Conservation (phyloP, 1,140 invertebrate species). For the Drosophila subobscura region DNA sequence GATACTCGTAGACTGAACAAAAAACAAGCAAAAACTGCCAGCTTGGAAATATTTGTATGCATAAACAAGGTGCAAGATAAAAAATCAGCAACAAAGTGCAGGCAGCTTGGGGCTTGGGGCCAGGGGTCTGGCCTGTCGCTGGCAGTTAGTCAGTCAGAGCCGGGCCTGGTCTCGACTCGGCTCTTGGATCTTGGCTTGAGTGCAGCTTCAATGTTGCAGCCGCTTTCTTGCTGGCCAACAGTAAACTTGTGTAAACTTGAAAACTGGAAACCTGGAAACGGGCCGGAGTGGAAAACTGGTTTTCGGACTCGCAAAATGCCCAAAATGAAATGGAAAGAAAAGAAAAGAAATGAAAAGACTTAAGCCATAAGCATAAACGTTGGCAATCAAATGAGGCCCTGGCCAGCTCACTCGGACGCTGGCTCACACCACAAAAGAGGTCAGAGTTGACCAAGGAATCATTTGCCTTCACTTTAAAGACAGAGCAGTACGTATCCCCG, state of each 20-base stretch:
- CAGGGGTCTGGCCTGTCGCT: background rate
- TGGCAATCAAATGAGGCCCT: slow-evolving; percentile 68
- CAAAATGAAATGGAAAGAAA: slow-evolving; percentile 62
- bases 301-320: slow-evolving; percentile 65
- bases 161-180: slow-evolving; percentile 7
- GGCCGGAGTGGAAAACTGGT: slow-evolving; percentile 52
- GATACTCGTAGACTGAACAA: slow-evolving; percentile 6
- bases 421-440: slow-evolving; percentile 56
- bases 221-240: slow-evolving; percentile 53
- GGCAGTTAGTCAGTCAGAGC: slow-evolving; percentile 45
- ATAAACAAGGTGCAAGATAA: slow-evolving; percentile 74
- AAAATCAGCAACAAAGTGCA: slow-evolving; percentile 37
- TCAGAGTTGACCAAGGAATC: slow-evolving; percentile 72
- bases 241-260: slow-evolving; percentile 67
- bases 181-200: slow-evolving; percentile 14
- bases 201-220: slow-evolving; percentile 33
- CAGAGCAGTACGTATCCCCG: slow-evolving; percentile 6
- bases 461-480: slow-evolving; percentile 5
- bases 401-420: slow-evolving; percentile 46
- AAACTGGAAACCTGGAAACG: slow-evolving; percentile 76
- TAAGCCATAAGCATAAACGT: slow-evolving; percentile 67
- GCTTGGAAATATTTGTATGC: slow-evolving; percentile 66
- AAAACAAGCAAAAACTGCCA: slow-evolving; percentile 55
- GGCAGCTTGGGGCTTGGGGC: background rate
- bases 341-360: slow-evolving; percentile 35